Base-by-base conservation (phyloP, 2,888 invertebrate species). In the Rotaria sp. region DNA sequence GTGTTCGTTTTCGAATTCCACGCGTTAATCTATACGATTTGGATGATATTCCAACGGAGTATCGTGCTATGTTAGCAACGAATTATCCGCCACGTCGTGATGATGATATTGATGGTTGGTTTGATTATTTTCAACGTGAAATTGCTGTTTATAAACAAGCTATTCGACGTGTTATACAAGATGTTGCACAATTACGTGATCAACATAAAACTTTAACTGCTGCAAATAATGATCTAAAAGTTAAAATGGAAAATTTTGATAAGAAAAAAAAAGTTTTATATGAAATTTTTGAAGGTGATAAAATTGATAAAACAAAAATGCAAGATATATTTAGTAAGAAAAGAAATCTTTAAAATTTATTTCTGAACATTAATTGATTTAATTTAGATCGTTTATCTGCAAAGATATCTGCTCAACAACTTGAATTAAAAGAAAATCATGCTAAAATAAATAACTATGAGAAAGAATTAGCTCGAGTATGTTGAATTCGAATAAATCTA, bases 91-190 rank as follows among this genome's bases (percentile, higher is more conserved):
- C 86, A 15, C 50, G 45, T 59, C 24, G 84, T 21, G 52, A 48
- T 48, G 75, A 50, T 45, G 86, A 86, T 85, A 45, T 86, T 41
- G 86, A 86, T 74, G 85, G 85, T 38, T 86, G 86, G 86, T 18
- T 86, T 8, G 45, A 52, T 35, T 86, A 86, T 85, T 86, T 85
- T 75, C 50, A 35, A 57, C 67, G 67, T 52, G 41, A 85, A 85
- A 8, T 86, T 48, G 30, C 84, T 30, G 55, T 74, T 80, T 86
- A 86, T 45, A 75, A 85, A 45, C 41, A 55, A 24, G 57, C 85
- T 48, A 85, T 86, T 48, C 59, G 84, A 84, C 74, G 80, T 74
- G 74, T 86, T 30, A 86, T 85, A 30, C 75, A 85, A 80, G 86
- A 86, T 50, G 45, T 86, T 30, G 18, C 38, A 50, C 57, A 85